phyloP scores from a whole-genome alignment of 2,797 vertebrate genomes.

The Sebastes melanostomus region DNA sequence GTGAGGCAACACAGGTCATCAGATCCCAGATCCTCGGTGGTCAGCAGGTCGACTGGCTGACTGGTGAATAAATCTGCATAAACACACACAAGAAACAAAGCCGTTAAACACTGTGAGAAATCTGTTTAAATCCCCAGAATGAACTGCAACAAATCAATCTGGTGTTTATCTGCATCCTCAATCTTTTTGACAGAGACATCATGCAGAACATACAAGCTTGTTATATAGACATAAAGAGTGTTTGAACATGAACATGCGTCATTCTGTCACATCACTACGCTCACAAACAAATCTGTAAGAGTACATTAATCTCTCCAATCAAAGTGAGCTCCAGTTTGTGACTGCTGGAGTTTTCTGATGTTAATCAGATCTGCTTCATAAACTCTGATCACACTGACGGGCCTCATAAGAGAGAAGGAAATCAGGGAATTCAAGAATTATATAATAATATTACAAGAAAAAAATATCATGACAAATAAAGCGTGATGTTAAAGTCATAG shows the following conservation, averaged over 20 bases:
- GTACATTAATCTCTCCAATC: too few relatives aligned
- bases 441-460: background rate
- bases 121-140: background rate
- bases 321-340: background rate
- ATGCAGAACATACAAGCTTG: background rate
- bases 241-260: too few relatives aligned
- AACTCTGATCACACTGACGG: background rate
- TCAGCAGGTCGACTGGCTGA: background rate
- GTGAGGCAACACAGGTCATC: background rate
- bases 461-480: background rate
- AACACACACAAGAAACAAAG: background rate
- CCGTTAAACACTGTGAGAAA: background rate
- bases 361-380: too few relatives aligned
- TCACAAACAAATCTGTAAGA: too few relatives aligned
- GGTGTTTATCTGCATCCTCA: background rate
- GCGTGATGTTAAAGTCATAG: background rate
- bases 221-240: fast-evolving
- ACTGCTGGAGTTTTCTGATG: too few relatives aligned
- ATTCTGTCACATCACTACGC: too few relatives aligned
- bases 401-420: background rate
- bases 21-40: background rate
- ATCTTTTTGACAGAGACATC: background rate
- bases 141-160: background rate
- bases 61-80: background rate
- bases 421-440: background rate